Evolutionary conservation across 2,797 vertebrate genomes (phyloP).

Genomic region (Scolopax rusticola): DNA sequence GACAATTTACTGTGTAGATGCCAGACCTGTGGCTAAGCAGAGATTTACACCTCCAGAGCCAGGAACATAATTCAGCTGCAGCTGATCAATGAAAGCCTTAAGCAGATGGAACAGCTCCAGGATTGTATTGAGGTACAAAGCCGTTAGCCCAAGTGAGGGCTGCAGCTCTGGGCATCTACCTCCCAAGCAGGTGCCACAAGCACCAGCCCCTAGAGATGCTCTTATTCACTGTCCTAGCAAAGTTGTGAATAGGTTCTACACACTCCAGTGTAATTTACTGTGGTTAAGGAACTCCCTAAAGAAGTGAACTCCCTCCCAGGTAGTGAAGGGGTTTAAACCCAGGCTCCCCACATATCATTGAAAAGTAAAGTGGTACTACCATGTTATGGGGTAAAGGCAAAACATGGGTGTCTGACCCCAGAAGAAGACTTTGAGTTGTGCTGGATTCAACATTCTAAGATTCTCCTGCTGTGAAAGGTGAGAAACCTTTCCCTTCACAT

Average conservation of each 20-base stretch:
- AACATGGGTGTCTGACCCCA: neutral
- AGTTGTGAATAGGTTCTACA: neutral
- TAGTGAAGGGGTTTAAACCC: neutral
- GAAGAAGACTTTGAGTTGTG: neutral
- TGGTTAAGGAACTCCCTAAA: neutral
- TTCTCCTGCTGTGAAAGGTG: neutral
- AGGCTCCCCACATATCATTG: neutral
- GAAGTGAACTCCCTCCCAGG: neutral
- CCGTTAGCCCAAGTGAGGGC: rapidly evolving
- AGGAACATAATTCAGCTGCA: neutral
- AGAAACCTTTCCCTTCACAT: neutral
- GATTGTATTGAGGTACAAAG: neutral
- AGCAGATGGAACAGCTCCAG: neutral
- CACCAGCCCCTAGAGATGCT: neutral
- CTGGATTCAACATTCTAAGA: neutral
- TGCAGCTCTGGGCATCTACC: neutral
- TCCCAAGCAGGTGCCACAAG: neutral
- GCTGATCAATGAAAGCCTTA: neutral
- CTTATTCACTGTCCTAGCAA: neutral
- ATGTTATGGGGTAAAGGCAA: rapidly evolving
- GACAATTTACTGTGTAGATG: neutral
- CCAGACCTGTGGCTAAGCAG: neutral
- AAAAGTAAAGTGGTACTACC: neutral
- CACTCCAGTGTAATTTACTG: neutral
- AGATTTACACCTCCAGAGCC: neutral